Conservation (phyloP, 53 echinoderm and acorn worm species). For the Temnopleurus reevesii region DNA sequence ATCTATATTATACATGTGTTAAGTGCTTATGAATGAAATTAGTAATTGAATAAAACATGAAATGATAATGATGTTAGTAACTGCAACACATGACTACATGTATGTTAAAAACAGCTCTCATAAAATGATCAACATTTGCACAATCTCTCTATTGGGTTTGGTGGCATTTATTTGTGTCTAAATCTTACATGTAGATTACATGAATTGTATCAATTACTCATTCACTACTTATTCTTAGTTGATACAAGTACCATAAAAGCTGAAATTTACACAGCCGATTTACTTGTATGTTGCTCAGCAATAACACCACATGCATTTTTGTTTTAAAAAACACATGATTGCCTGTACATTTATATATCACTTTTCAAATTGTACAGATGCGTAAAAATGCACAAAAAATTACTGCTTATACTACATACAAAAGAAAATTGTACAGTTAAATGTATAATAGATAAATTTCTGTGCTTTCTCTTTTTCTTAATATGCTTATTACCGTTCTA, state of each 20-base stretch:
- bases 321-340: not conserved
- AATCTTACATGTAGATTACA: not conserved
- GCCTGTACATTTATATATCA: not conserved
- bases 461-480: too few species aligned
- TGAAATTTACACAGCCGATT: not conserved
- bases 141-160: not conserved
- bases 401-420: not conserved
- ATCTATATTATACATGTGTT: not conserved
- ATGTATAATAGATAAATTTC: too few species aligned
- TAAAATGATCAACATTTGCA: constrained; percentile 17
- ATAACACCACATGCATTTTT: not conserved
- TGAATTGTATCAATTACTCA: not conserved
- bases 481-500: too few species aligned
- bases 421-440: too few species aligned
- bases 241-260: not conserved
- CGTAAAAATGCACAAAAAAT: not conserved
- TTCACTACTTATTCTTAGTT: not conserved
- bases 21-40: constrained; percentile 2
- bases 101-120: not conserved
- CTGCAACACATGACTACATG: not conserved
- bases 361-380: not conserved
- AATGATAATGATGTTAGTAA: not conserved
- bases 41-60: not conserved
- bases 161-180: not conserved
- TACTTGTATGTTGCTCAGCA: not conserved